Base-by-base conservation (phyloP, 2,888 invertebrate species). In the Podotricha telesiphe region DNA sequence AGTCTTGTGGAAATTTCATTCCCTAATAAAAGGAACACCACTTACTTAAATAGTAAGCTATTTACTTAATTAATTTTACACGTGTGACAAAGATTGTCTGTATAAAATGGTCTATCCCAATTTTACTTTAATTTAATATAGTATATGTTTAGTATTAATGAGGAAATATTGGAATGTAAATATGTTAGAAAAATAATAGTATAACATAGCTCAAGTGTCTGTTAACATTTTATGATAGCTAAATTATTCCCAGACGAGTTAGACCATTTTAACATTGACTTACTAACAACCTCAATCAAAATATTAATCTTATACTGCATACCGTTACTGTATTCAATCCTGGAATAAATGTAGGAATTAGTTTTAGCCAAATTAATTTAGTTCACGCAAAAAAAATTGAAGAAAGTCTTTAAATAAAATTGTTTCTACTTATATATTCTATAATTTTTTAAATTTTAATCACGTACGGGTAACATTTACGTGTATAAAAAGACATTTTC, bases 51-150 rank as follows among this genome's bases (percentile, higher is more conserved):
- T n/a, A 20, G 45, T 8, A 45, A 45, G 17, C 17, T n/a, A 17
- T 17, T 28, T n/a, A 59, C 45, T 2, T 59, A 45, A n/a, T 17
- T 42, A 45, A 59, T n/a, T 59, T 22, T 59, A 45, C 45, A 42
- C 48, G 19, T 11, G 17, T 17, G 34, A n/a, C 22, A n/a, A 0
- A 53, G 10, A n/a, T 53, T 28, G 34, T n/a, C 51, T 22, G 28
- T 17, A 34, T 55, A 55, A 55, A 37, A 55, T 37, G 55, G 34
- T 11, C 55, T 55, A 6, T 34, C 55, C 10, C 6, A 17, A 53
- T 28, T 28, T 28, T n/a, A 34, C 0, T 37, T 17, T 37, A 17
- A 34, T 17, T 17, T 55, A 34, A 37, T 55, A 55, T n/a, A 28
- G 8, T 8, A 53, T 7, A 28, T 17, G 34, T 55, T 17, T 55